Evolutionary conservation across 2,888 invertebrate species (phyloP), one percentile per base, ranked within the genome.

Genomic region (Nephrotoma guestfalica): DNA sequence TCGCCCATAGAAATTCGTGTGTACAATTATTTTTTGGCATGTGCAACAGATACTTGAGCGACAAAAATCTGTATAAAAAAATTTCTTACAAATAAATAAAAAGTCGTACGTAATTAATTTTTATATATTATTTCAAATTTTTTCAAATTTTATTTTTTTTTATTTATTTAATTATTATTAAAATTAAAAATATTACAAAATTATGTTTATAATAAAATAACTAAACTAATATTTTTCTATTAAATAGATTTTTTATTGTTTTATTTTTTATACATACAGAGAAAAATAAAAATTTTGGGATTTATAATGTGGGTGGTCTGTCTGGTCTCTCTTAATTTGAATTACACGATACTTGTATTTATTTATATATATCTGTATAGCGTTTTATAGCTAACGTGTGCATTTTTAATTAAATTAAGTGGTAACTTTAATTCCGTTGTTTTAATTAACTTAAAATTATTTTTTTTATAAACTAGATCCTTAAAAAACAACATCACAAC

Each of bases 351-450:
- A 83, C 41, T 40, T 83, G n/a, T 40, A 83, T 83, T 5, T 83
- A 83, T 47, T 47, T 47, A 47, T 47, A 83, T 18, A 83, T 47
- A n/a, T n/a, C n/a, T n/a, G 1, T 47, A 71, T n/a, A 30, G 30
- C 30, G 11, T 71, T 30, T 9, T 41, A 84, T 3, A 9, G 83
- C 40, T 83, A 30, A 41, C n/a, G 84, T 84, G 41, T 84, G 84
- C n/a, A 84, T 84, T 84, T 83, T 84, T 41, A 84, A 84, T 84
- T 84, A 84, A 84, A 41, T 84, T 41, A 84, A 41, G 42, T 84
- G 71, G 71, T 71, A 71, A 71, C 71, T 71, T 30, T 71, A 71
- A 71, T 71, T 71, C 71, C 71, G 71, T 71, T 71, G 71, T 71
- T 71, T 30, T 71, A 71, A 71, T 71, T 71, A 71, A 30, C 71